Evolutionary conservation across 2,113 vertebrate species (phyloP), one percentile per base, ranked within the genome.

Genomic region (Motacilla tschutschensis): DNA sequence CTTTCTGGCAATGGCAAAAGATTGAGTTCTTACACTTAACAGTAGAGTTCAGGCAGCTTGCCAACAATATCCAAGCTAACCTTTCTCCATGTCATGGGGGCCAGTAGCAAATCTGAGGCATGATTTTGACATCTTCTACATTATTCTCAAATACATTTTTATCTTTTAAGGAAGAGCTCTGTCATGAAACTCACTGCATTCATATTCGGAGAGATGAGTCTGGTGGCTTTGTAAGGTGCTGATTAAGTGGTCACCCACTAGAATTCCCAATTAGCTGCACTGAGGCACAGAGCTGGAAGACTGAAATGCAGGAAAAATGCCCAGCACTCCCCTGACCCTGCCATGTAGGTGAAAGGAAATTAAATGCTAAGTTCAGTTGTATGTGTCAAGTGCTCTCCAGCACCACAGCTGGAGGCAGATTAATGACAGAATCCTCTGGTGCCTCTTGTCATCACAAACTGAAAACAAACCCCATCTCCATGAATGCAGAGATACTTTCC

Each of bases 191-290:
- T 81, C 69, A 8, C 6, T 74, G 10, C 55, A 87, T 87, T 83
- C 36, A 17, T 86, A 33, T 66, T 80, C 72, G 31, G 76, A 70
- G 28, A 69, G 57, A 13, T 64, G 77, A 77, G 70, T 65, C 69
- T 87, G 67, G 74, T 83, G 81, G 62, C 41, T 44, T 51, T 83
- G 47, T 59, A 9, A 64, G 53, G 46, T 65, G 14, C 78, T 41
- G 58, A 44, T 29, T 44, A 51, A 85, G 82, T 11, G 40, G 77
- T 58, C 70, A 51, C 33, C 59, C 67, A 46, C 66, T 85, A 65
- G 88, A 93, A 92, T 96, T 80, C 62, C 79, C 66, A 43, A 51
- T 58, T 62, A 84, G 70, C 89, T 93, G 81, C 53, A 28, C 51
- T 63, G 73, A 60, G 80, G 57, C 47, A 25, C 47, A 35, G 36